These are phyloP conservation scores for Cherax destructor DNA, from an alignment of 1,140 invertebrate species.

Conservation along the genomic window DNA sequence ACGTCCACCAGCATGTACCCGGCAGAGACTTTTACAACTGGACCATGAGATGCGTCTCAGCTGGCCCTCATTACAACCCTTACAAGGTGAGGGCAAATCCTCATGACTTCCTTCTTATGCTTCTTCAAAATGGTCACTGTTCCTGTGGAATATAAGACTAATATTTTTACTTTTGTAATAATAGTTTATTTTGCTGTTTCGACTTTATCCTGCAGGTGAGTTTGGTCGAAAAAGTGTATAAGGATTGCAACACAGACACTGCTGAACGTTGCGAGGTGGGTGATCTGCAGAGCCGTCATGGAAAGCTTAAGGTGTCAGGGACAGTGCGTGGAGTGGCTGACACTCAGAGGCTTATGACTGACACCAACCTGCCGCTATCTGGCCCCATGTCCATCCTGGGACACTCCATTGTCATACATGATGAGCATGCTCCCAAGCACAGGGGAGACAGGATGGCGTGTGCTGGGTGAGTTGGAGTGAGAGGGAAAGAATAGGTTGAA, in stretches of 20 bases:
- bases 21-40: conserved; percentile 95
- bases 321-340: conserved; percentile 80
- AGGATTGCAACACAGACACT: conserved; percentile 75
- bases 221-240: conserved; percentile 71
- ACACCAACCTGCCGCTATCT: conserved; percentile 84
- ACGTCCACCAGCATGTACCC: conserved; percentile 80
- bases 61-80: conserved; percentile 88
- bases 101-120: too few species aligned
- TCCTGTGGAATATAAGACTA: too few species aligned
- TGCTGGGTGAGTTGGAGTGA: conserved; percentile 81
- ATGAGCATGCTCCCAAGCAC: conserved; percentile 89
- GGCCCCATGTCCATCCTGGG: conserved; percentile 86
- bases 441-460: conserved; percentile 92
- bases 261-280: conserved; percentile 77
- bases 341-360: conserved; percentile 87
- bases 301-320: conserved; percentile 84
- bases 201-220: conserved; percentile 38
- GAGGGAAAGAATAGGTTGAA: neutral
- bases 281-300: conserved; percentile 81
- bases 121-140: too few species aligned
- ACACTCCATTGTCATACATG: conserved; percentile 91
- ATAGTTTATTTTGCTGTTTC: neutral
- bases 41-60: conserved; percentile 88
- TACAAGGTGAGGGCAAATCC: conserved; percentile 79
- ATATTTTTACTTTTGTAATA: neutral